Percentiles rank a stretch among this genome's conserved stretches.
Evolutionary conservation across 2,888 invertebrate genomes (phyloP).

Genomic region (Elmis aenea): DNA sequence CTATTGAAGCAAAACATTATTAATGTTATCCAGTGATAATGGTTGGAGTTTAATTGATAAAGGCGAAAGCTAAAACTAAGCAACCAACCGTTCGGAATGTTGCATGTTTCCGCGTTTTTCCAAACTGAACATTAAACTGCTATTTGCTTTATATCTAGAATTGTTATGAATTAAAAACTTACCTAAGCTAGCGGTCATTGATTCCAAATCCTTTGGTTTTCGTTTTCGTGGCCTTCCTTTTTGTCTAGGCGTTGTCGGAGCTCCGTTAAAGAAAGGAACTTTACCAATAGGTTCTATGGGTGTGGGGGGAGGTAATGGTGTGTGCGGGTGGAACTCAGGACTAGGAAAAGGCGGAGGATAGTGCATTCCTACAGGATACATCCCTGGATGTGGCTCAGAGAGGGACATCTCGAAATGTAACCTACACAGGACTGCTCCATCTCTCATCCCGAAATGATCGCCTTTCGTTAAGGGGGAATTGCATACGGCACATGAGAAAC

Average conservation of each 20-base stretch:
- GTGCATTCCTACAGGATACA: conserved; percentile 48
- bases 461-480: conserved; percentile 83
- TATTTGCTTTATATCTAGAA: no score
- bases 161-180: conserved; percentile 45
- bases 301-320: conserved; percentile 53
- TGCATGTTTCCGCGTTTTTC: no score
- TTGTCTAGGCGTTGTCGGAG: conserved; percentile 70
- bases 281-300: conserved; percentile 39
- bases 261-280: conserved; percentile 55
- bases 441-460: conserved; percentile 90
- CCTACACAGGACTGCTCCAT: conserved; percentile 84
- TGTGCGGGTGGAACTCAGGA: conserved; percentile 48
- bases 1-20: no score
- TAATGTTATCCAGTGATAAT: no score
- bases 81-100: no score
- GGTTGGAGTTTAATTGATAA: no score
- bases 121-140: no score
- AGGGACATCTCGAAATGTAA: conserved; percentile 59
- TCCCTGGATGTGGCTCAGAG: conserved; percentile 40
- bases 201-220: conserved; percentile 85
- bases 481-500: conserved; percentile 90
- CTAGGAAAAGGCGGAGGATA: conserved; percentile 56
- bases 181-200: conserved; percentile 83
- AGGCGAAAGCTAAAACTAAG: no score
- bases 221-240: conserved; percentile 90